These are phyloP conservation scores for Delichon dasypus DNA, from an alignment of 2,797 vertebrate genomes.

Conservation along the genomic window DNA sequence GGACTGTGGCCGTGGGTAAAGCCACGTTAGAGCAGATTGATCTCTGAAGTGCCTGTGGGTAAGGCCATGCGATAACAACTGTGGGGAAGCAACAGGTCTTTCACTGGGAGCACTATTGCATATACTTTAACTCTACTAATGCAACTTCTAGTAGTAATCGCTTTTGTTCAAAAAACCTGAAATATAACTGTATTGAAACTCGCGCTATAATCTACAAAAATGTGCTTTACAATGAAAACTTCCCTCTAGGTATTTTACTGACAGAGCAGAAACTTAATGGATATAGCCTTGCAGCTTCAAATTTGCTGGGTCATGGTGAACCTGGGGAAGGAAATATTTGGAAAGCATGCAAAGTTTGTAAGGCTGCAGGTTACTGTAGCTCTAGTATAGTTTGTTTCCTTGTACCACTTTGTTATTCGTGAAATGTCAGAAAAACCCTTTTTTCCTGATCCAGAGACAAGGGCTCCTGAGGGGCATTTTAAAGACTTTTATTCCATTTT, in stretches of 20 bases:
- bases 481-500: background rate
- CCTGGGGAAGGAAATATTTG: background rate
- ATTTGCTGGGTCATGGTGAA: background rate
- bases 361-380: background rate
- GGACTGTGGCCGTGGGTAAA: background rate
- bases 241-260: background rate
- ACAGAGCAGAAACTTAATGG: background rate
- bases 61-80: background rate
- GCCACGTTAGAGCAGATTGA: fast-evolving
- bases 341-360: background rate
- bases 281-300: background rate
- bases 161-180: background rate
- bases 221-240: background rate
- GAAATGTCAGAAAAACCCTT: background rate
- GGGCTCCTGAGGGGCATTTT: background rate
- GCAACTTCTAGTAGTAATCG: background rate
- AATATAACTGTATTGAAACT: background rate
- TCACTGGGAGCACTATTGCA: background rate
- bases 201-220: background rate
- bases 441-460: background rate
- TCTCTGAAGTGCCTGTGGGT: background rate
- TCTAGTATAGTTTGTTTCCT: background rate
- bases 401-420: background rate
- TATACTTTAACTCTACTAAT: background rate
- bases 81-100: background rate